Conservation (phyloP, 1,140 invertebrate species). For the Euwallacea fornicatus region DNA sequence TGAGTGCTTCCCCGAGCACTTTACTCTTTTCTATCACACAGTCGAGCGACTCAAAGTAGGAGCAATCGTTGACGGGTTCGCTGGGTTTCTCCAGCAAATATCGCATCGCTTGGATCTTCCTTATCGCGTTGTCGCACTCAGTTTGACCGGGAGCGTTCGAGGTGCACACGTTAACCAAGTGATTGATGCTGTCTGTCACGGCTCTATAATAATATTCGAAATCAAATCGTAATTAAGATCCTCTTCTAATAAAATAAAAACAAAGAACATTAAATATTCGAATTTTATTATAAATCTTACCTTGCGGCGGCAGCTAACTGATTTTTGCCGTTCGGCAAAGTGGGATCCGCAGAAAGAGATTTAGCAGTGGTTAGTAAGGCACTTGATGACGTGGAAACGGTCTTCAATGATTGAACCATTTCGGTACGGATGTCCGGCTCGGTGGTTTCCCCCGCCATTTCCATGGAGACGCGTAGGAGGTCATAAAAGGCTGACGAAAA, state of each 20-base stretch:
- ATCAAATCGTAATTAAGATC: neutral
- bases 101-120: slow-evolving; percentile 85
- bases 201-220: slow-evolving; percentile 57
- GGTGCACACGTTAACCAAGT: slow-evolving; percentile 82
- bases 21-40: slow-evolving; percentile 93
- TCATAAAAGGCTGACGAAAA: slow-evolving; percentile 81
- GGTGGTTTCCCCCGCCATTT: slow-evolving; percentile 79
- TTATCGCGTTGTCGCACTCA: slow-evolving; percentile 95
- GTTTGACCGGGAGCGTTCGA: slow-evolving; percentile 86
- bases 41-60: slow-evolving; percentile 95
- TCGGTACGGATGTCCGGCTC: slow-evolving; percentile 70
- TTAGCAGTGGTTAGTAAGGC: slow-evolving; percentile 87
- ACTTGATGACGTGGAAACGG: slow-evolving; percentile 84
- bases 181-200: slow-evolving; percentile 92
- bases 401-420: slow-evolving; percentile 85
- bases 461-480: slow-evolving; percentile 74
- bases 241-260: neutral
- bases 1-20: slow-evolving; percentile 79
- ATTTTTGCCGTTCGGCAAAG: slow-evolving; percentile 88
- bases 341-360: slow-evolving; percentile 84
- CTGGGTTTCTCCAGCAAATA: slow-evolving; percentile 82
- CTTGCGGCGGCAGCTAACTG: slow-evolving; percentile 78
- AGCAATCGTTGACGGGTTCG: slow-evolving; percentile 84
- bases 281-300: slow-evolving; percentile 2
- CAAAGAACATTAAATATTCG: neutral